Evolutionary conservation across 2,888 invertebrate genomes (phyloP).

Genomic region (Drosophila pseudotalamancana): DNA sequence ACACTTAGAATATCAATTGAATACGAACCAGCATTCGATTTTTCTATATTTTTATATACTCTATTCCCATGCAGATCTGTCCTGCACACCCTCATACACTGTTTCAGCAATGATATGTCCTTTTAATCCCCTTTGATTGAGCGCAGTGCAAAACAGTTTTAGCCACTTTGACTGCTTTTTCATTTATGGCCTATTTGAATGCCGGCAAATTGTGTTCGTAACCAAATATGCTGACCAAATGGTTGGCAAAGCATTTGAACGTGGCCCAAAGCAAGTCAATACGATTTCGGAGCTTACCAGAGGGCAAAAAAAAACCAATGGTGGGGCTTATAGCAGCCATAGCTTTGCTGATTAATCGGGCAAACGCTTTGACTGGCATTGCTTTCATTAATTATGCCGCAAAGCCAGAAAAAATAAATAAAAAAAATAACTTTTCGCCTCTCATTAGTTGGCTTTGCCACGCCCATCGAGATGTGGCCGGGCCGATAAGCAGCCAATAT

Average conservation of each 20-base stretch:
- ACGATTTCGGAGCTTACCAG: neutral
- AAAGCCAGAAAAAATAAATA: neutral
- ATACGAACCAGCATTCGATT: too few relatives aligned
- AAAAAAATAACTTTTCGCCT: conserved; percentile 35
- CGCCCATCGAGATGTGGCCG: conserved; percentile 52
- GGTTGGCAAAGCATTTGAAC: conserved; percentile 14
- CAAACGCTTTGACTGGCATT: conserved; percentile 47
- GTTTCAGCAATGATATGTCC: too few relatives aligned
- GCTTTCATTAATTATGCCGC: conserved; percentile 56
- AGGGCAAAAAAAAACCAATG: conserved; percentile 2
- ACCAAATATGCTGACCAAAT: neutral
- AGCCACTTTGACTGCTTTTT: neutral
- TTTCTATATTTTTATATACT: too few relatives aligned
- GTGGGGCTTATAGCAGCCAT: conserved; percentile 3
- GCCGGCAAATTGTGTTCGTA: neutral
- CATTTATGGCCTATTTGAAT: neutral
- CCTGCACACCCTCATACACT: too few relatives aligned
- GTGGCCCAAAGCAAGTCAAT: conserved; percentile 2
- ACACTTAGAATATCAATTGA: too few relatives aligned
- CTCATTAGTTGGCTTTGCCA: conserved; percentile 66
- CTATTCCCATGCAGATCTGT: too few relatives aligned
- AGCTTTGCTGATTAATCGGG: conserved; percentile 52
- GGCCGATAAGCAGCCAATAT: conserved; percentile 63
- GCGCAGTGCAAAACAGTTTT: too few relatives aligned
- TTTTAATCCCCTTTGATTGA: too few relatives aligned